Evolutionary conservation across 1,140 invertebrate genomes (phyloP).

Genomic region (Halesus radiatus): DNA sequence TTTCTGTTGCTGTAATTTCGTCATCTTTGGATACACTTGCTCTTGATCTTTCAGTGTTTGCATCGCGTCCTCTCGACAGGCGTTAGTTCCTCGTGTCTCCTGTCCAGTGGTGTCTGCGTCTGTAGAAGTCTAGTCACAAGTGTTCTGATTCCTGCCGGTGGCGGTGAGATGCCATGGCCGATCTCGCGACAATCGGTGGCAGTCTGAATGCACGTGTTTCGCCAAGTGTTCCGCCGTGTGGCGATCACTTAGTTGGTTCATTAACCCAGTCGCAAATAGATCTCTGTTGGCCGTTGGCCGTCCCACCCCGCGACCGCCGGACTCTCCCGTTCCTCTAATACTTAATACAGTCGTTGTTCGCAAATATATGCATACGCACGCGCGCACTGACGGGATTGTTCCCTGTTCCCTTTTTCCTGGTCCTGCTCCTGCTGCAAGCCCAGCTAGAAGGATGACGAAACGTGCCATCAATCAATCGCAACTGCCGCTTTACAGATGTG

Average conservation of each 20-base stretch:
- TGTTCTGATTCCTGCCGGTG: no score
- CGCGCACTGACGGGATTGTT: neutral
- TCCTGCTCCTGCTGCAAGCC: neutral
- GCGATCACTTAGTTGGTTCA: constrained; percentile 55
- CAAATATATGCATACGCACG: constrained; percentile 22
- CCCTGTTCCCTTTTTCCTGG: neutral
- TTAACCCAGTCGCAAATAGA: constrained; percentile 57
- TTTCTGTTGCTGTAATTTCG: no score
- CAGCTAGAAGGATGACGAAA: constrained; percentile 1
- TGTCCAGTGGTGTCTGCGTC: no score
- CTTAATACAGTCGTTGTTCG: constrained; percentile 21
- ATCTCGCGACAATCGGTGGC: constrained; percentile 29
- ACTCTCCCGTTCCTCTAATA: neutral
- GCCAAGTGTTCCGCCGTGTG: constrained; percentile 35
- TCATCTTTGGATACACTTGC: no score
- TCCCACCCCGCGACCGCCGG: constrained; percentile 13
- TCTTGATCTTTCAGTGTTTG: no score
- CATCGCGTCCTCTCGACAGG: no score
- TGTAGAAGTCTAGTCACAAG: no score
- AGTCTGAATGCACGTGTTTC: constrained; percentile 39
- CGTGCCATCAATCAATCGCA: constrained; percentile 7
- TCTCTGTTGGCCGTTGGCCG: constrained; percentile 32
- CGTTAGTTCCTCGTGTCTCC: no score
- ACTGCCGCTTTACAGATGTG: no score
- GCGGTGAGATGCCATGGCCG: neutral